These are phyloP conservation scores for Tamias sibiricus DNA, from an alignment of 2,113 vertebrate species.

Conservation along the genomic window DNA sequence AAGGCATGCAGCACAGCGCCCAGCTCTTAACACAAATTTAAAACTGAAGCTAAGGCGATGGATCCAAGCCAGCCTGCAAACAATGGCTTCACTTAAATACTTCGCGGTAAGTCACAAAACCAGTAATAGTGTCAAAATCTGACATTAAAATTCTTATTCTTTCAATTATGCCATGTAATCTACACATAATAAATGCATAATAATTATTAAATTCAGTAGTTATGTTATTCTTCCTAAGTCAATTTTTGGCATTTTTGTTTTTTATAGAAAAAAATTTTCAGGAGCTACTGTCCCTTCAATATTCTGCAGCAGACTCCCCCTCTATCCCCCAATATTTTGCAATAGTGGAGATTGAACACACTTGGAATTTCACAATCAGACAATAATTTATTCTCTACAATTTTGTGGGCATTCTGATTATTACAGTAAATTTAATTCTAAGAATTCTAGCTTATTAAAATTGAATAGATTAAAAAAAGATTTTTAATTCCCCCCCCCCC, in stretches of 20 bases:
- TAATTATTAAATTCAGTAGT: neutral
- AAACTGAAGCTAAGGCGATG: neutral
- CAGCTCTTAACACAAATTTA: constrained; percentile 19
- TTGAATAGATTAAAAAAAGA: no score
- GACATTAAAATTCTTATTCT: constrained; percentile 29
- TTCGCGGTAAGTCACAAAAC: constrained; percentile 28
- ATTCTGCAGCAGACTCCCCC: neutral
- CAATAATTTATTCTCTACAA: no score
- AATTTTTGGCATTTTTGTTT: constrained; percentile 23
- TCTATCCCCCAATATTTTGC: no score
- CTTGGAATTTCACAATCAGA: no score
- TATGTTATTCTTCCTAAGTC: neutral
- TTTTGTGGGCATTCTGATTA: no score
- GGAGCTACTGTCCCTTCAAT: neutral
- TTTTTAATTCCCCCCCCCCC: no score
- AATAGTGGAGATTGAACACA: no score
- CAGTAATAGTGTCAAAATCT: neutral
- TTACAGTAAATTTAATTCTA: no score
- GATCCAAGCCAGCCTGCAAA: neutral
- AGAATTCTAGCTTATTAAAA: no score
- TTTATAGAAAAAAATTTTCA: constrained; percentile 38
- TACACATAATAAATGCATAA: constrained; percentile 17
- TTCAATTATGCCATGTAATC: neutral
- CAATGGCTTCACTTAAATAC: neutral
- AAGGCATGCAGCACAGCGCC: no score